Evolutionary conservation across 1,140 invertebrate genomes (phyloP).

Genomic region (Gyrodactylus salaris): DNA sequence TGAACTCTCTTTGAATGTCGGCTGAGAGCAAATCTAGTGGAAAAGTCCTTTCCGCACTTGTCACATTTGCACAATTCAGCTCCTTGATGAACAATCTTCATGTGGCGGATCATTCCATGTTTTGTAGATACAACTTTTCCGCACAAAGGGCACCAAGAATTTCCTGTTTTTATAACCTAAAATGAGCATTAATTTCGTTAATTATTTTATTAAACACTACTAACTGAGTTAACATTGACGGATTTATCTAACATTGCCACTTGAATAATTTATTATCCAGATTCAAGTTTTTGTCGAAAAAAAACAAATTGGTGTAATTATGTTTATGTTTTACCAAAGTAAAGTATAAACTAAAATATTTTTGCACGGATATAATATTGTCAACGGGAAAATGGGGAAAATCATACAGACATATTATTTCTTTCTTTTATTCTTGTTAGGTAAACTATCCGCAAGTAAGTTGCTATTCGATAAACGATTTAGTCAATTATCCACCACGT

Average conservation of each 20-base stretch:
- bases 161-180: not conserved
- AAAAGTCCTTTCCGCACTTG: not conserved
- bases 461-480: not conserved
- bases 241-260: not conserved
- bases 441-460: not conserved
- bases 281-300: not conserved
- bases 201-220: not conserved
- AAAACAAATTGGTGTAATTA: no score
- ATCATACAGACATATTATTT: not conserved
- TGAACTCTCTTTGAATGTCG: not conserved
- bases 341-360: not conserved
- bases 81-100: not conserved
- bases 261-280: not conserved
- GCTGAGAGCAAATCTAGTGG: not conserved
- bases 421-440: not conserved
- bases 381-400: not conserved
- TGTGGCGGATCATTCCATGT: not conserved
- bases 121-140: not conserved
- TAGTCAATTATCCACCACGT: slow-evolving; percentile 3
- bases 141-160: not conserved
- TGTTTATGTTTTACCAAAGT: not conserved
- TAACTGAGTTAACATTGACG: not conserved
- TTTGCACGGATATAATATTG: not conserved
- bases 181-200: not conserved
- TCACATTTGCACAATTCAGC: not conserved